These are phyloP conservation scores for Ammospiza caudacuta DNA, from an alignment of 2,113 vertebrate genomes.

Conservation along the genomic window DNA sequence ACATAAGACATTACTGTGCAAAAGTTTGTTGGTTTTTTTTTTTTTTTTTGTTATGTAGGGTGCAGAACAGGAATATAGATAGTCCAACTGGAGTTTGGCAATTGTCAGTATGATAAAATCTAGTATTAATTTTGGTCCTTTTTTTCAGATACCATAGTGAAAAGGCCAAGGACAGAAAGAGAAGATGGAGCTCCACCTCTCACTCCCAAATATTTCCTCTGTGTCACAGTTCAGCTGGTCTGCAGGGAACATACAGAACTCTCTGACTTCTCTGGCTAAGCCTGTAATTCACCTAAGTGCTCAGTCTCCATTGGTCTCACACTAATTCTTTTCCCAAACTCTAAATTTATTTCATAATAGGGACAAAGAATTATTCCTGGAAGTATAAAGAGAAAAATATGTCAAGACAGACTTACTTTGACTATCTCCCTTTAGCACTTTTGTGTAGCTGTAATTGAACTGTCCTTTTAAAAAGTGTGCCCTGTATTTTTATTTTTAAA, in stretches of 20 bases:
- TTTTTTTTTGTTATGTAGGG: neutral
- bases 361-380: neutral
- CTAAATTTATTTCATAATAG: neutral
- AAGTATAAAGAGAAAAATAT: neutral
- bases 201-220: neutral
- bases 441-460: neutral
- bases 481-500: neutral
- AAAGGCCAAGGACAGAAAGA: neutral
- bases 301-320: neutral
- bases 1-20: neutral
- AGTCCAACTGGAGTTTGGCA: neutral
- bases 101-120: neutral
- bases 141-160: neutral
- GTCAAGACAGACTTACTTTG: neutral
- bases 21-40: neutral
- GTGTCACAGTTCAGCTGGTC: neutral
- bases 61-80: neutral
- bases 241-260: neutral
- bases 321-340: neutral
- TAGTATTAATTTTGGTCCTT: neutral
- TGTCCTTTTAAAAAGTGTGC: neutral
- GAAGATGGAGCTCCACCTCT: neutral
- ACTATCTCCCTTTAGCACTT: neutral
- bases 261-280: neutral
- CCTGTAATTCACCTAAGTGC: neutral